Base-by-base conservation (phyloP, 2,888 invertebrate species). In the Ochlodes sylvanus region DNA sequence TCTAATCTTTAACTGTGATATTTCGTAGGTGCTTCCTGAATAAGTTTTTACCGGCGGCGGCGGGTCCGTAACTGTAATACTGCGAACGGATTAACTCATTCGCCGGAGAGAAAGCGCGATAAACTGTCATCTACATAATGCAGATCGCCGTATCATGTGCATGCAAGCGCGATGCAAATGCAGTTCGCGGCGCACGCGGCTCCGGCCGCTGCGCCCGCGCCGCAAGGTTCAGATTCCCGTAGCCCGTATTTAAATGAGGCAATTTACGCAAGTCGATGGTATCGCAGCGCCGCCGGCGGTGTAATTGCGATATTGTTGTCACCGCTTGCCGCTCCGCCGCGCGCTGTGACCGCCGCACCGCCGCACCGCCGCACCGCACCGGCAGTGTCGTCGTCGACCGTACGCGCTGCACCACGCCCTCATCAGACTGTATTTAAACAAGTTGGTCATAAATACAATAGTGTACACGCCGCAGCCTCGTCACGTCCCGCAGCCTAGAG, bases 271-370 rank as follows among this genome's bases (percentile, higher is more conserved):
- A 63, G 64, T 7, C 68, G 68, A 62, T 69, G 67, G 57, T 57
- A 57, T 65, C 57, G 42, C 34, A 5, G 63, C 57, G 34, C 17
- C 64, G 57, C 75, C 71, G 71, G 70, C 70, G 71, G 57, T 56
- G 69, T 77, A 77, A 77, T 77, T 77, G 73, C 71, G 68, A 74
- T 74, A 74, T 74, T 70, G 75, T 73, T 76, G 76, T 56, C 68
- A 56, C 64, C 58, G 69, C 63, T 54, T 34, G 65, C 15, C 65
- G 62, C 63, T 41, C 58, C 60, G 42, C 60, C 50, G 55, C 32
- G 21, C n/a, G n/a, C n/a, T n/a, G n/a, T n/a, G n/a, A n/a, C 44
- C 56, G 34, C 41, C 21, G 32, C 27, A n/a, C 42, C 10, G 50
- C 34, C n/a, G n/a, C n/a, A n/a, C 44, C 56, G 34, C 41, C 21